Base-by-base conservation (phyloP, 2,113 vertebrate genomes). In the Serranochromis macrocephalus region DNA sequence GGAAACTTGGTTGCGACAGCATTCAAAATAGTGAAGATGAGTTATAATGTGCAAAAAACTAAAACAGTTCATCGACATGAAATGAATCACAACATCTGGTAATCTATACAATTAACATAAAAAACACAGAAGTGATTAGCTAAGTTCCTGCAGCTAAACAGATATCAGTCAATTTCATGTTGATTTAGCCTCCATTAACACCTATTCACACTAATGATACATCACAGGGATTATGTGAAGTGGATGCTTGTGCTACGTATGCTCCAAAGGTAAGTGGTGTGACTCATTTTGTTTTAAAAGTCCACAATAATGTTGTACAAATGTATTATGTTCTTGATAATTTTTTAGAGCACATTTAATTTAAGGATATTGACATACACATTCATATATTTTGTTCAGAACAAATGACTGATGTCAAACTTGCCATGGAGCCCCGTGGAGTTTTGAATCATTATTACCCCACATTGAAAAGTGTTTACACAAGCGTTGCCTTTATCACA, bases 231-330 rank as follows among this genome's bases (percentile, higher is more conserved):
- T 89, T 84, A 40, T 79, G 12, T 89, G 82, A 84, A 92, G 93
- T 83, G 83, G 85, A 78, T 57, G 5, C 73, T 83, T 85, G 29
- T 90, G 61, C 53, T 75, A 71, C 85, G 40, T n/a, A 29, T 63
- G 55, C 91, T 91, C 54, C 21, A 86, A 89, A 91, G 91, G 92
- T 92, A 93, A 92, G 93, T 89, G 87, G 66, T 42, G 29, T 19
- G 51, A 79, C 9, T 73, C 2, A 5, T 19, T 36, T 83, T 83
- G 9, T 71, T 17, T 21, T 16, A 53, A 61, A 19, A 82, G n/a
- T 9, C 78, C 79, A 71, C n/a, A 81, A 45, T n/a, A 31, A 31
- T 4, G 19, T 78, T 78, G 45, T 51, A 13, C 16, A 33, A 78
- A 78, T 13, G 45, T 51, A 16, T 53, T 16, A 11, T 36, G 54